These are phyloP conservation scores for Amia ocellicauda DNA, from an alignment of 2,113 vertebrate genomes.

Conservation along the genomic window DNA sequence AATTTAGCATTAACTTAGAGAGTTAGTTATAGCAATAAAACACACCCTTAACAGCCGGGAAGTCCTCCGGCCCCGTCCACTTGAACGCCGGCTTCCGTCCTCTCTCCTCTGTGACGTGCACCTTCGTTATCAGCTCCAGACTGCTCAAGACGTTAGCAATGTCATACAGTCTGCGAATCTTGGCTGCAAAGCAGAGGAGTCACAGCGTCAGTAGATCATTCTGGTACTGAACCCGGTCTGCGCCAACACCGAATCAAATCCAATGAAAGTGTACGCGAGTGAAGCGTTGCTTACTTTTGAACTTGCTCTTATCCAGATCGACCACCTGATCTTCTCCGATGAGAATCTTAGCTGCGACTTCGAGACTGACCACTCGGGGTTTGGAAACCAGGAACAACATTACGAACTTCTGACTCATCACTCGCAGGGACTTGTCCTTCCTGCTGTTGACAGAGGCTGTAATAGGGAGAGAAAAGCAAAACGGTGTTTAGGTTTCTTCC, in stretches of 20 bases:
- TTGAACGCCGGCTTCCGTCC: slow-evolving; percentile 94
- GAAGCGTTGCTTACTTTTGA: slow-evolving; percentile 92
- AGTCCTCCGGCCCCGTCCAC: slow-evolving; percentile 84
- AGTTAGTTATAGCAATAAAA: background rate
- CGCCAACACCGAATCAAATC: background rate
- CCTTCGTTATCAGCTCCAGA: slow-evolving; percentile 91
- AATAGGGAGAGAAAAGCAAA: slow-evolving; percentile 20
- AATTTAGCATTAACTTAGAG: background rate
- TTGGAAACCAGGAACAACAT: slow-evolving; percentile 92
- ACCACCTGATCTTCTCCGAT: slow-evolving; percentile 88
- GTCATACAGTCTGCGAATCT: slow-evolving; percentile 92
- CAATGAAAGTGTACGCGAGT: background rate
- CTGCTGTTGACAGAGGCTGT: slow-evolving; percentile 87
- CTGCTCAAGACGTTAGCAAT: slow-evolving; percentile 95
- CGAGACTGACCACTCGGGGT: slow-evolving; percentile 86
- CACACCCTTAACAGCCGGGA: slow-evolving; percentile 64
- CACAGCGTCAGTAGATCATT: background rate
- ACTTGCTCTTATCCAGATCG: slow-evolving; percentile 91
- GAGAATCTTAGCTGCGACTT: slow-evolving; percentile 91
- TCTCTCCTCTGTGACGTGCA: slow-evolving; percentile 84
- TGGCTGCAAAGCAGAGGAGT: slow-evolving; percentile 65
- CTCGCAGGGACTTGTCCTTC: slow-evolving; percentile 93
- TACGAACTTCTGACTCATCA: slow-evolving; percentile 98
- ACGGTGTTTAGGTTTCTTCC: background rate
- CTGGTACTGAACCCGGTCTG: background rate